Evolutionary conservation across 2,113 vertebrate species (phyloP).

Genomic region (Procapra przewalskii): DNA sequence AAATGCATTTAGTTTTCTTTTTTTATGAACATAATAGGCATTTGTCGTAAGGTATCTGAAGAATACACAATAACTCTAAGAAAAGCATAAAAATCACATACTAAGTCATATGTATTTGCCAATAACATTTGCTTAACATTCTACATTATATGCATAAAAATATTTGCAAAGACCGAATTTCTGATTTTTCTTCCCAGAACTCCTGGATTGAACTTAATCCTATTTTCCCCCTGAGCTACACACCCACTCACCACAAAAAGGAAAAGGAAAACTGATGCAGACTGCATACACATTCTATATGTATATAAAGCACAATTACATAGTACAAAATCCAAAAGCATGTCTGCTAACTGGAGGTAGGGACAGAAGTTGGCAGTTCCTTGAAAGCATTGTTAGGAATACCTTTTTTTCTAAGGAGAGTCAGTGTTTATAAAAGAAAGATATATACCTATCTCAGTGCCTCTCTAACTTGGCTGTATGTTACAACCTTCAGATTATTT

Average conservation of each 20-base stretch:
- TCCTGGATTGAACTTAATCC: not conserved
- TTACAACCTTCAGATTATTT: not conserved
- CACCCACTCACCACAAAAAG: not conserved
- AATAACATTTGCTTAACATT: not conserved
- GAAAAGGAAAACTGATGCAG: not conserved
- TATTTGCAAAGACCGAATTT: not conserved
- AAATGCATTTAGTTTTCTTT: not conserved
- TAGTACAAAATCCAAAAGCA: not conserved
- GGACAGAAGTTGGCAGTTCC: fast-evolving
- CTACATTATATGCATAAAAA: not conserved
- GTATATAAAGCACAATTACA: not conserved
- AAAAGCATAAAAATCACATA: not conserved
- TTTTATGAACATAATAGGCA: not conserved
- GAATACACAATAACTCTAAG: not conserved
- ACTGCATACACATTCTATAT: fast-evolving
- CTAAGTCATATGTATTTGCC: not conserved
- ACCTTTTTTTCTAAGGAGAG: not conserved
- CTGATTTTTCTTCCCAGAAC: not conserved
- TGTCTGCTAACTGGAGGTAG: not conserved
- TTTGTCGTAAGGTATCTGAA: not conserved
- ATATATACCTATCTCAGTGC: not conserved
- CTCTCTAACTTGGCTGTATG: not conserved
- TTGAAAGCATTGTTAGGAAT: not conserved
- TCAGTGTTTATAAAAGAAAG: not conserved
- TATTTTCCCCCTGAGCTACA: not conserved